phyloP scores from a whole-genome alignment of 2,797 vertebrate species.

The Otolemur crassicaudatus region DNA sequence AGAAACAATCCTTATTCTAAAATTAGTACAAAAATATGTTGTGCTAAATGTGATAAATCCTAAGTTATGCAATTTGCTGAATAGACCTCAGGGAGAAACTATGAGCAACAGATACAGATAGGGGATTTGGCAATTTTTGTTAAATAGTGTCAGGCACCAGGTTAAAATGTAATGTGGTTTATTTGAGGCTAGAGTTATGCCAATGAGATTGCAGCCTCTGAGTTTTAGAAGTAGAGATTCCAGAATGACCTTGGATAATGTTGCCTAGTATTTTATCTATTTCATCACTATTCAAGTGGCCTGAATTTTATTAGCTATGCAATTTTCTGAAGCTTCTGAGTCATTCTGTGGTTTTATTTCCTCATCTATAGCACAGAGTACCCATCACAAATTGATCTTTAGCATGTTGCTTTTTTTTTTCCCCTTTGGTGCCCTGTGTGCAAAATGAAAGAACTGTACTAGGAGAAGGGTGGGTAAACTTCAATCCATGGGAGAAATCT shows the following conservation, averaged over 20 bases:
- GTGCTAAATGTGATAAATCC: background rate
- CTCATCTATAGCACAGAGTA: background rate
- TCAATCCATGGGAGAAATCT: no score
- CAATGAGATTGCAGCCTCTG: background rate
- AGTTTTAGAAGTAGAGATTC: background rate
- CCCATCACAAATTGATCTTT: background rate
- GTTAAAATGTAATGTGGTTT: background rate
- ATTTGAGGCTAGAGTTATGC: background rate
- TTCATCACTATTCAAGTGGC: background rate
- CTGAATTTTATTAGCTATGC: background rate
- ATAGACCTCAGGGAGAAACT: background rate
- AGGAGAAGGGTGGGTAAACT: no score
- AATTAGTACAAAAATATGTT: background rate
- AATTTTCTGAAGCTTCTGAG: background rate
- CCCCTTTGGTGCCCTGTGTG: no score
- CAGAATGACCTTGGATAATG: background rate
- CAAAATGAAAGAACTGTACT: no score
- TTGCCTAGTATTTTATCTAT: background rate
- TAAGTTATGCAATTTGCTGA: conserved; percentile 5
- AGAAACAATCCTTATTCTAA: background rate
- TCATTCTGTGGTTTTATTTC: background rate
- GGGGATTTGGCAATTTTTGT: background rate
- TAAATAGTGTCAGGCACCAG: background rate
- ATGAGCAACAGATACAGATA: background rate
- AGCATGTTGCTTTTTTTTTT: no score